Percentiles rank a stretch among this genome's conserved stretches.
Evolutionary conservation across 2,888 invertebrate species (phyloP).

Genomic region (Megaustenia siamemsis): DNA sequence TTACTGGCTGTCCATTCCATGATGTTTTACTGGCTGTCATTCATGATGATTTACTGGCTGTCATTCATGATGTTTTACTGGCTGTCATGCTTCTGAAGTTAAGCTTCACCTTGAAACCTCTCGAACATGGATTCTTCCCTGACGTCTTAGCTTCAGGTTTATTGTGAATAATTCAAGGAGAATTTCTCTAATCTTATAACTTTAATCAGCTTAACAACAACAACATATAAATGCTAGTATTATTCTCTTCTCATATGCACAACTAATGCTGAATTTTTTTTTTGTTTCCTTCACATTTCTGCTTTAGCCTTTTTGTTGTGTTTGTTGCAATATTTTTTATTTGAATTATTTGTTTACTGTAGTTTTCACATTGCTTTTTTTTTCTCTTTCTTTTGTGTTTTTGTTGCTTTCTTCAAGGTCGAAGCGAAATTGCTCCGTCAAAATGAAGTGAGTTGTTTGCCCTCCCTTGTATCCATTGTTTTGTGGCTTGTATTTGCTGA

Average conservation of each 20-base stretch:
- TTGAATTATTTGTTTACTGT: constrained; percentile 14
- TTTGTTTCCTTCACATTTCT: background rate
- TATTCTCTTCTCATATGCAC: background rate
- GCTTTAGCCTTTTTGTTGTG: background rate
- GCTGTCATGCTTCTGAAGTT: too few relatives aligned
- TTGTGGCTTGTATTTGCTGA: background rate
- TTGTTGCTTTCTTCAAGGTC: constrained; percentile 44
- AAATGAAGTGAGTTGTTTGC: constrained; percentile 55
- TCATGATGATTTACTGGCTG: too few relatives aligned
- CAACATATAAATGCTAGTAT: too few relatives aligned
- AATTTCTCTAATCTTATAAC: too few relatives aligned
- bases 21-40: too few relatives aligned
- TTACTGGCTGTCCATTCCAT: too few relatives aligned
- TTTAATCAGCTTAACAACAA: too few relatives aligned
- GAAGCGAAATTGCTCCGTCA: constrained; percentile 58
- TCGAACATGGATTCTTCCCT: too few relatives aligned
- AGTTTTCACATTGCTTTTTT: constrained; percentile 33
- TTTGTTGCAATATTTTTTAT: background rate
- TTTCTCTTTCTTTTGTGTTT: constrained; percentile 13
- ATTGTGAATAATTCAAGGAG: too few relatives aligned
- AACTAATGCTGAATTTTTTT: background rate
- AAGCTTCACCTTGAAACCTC: too few relatives aligned
- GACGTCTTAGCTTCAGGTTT: too few relatives aligned
- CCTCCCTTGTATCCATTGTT: background rate
- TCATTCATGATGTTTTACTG: too few relatives aligned